These are phyloP conservation scores for Xanthorhoe spadicearia DNA, from an alignment of 2,888 invertebrate genomes.

Conservation along the genomic window DNA sequence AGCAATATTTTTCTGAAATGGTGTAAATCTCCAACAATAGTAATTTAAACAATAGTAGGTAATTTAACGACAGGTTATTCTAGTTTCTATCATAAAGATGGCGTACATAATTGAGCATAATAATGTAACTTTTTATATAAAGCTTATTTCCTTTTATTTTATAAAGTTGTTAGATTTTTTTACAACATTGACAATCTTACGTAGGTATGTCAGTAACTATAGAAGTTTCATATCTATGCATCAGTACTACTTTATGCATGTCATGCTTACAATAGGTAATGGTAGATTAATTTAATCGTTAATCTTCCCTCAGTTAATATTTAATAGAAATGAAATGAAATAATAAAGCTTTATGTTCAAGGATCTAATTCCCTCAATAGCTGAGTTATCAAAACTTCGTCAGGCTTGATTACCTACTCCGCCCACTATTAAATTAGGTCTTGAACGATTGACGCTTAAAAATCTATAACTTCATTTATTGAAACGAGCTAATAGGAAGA, in stretches of 20 bases:
- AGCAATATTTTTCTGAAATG: too few species aligned
- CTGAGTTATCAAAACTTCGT: constrained; percentile 4
- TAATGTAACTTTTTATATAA: too few species aligned
- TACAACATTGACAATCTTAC: too few species aligned
- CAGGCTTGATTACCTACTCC: constrained; percentile 1
- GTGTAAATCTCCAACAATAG: too few species aligned
- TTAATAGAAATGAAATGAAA: constrained; percentile 12
- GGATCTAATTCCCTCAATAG: neutral
- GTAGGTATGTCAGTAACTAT: neutral
- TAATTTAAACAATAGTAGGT: too few species aligned
- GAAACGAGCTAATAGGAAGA: too few species aligned
- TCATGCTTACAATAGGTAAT: constrained; percentile 1
- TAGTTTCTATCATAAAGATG: too few species aligned
- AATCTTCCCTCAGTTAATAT: constrained; percentile 19
- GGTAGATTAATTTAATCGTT: constrained; percentile 21
- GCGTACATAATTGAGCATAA: too few species aligned
- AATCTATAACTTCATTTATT: too few species aligned
- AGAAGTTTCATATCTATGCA: constrained; percentile 24
- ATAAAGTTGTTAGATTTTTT: too few species aligned
- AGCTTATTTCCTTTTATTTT: too few species aligned
- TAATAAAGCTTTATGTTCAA: constrained; percentile 4
- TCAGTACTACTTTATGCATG: neutral
- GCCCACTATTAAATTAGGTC: neutral
- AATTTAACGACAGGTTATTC: too few species aligned
- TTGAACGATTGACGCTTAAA: neutral